A percentile compares a stretch with the other conserved stretches of the same genome.
These are phyloP conservation scores for Dromiciops gliroides DNA, from an alignment of 2,113 vertebrate species.

Conservation along the genomic window DNA sequence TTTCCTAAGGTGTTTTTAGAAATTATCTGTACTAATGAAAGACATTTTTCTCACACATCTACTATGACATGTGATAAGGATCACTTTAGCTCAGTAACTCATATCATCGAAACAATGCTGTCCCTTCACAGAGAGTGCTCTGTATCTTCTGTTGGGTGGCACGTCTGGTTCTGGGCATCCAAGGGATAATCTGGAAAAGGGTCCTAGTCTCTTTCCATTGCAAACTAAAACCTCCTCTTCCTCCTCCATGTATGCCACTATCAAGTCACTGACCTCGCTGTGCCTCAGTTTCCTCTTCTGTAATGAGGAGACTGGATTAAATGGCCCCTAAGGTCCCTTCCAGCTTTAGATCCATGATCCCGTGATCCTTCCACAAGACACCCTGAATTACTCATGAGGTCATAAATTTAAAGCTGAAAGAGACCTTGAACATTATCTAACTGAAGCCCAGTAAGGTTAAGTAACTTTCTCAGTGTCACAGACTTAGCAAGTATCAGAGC, in stretches of 20 bases:
- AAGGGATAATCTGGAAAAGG: not conserved
- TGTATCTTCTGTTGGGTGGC: not conserved
- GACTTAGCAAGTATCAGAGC: not conserved
- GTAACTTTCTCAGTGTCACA: not conserved
- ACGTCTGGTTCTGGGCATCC: slow-evolving; percentile 18
- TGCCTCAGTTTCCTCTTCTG: not conserved
- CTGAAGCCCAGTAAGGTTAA: not conserved
- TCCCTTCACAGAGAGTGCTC: not conserved
- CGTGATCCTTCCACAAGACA: not conserved
- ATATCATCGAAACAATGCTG: slow-evolving; percentile 16
- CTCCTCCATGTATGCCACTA: not conserved
- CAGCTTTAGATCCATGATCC: not conserved
- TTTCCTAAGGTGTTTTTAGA: slow-evolving; percentile 7
- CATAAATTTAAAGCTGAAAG: not conserved
- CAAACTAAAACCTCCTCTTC: slow-evolving; percentile 2
- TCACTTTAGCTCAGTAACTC: slow-evolving; percentile 15
- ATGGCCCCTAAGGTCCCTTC: not conserved
- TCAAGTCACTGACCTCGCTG: not conserved
- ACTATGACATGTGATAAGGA: not conserved
- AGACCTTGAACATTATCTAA: not conserved
- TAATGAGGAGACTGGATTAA: not conserved
- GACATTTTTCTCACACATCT: not conserved
- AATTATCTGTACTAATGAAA: slow-evolving; percentile 1
- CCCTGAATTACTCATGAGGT: not conserved
- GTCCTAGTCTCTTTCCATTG: not conserved